A percentile compares a stretch with the other conserved stretches of the same genome.
These are phyloP conservation scores for Lasioglossum morio DNA, from an alignment of 2,888 invertebrate species.

Conservation along the genomic window DNA sequence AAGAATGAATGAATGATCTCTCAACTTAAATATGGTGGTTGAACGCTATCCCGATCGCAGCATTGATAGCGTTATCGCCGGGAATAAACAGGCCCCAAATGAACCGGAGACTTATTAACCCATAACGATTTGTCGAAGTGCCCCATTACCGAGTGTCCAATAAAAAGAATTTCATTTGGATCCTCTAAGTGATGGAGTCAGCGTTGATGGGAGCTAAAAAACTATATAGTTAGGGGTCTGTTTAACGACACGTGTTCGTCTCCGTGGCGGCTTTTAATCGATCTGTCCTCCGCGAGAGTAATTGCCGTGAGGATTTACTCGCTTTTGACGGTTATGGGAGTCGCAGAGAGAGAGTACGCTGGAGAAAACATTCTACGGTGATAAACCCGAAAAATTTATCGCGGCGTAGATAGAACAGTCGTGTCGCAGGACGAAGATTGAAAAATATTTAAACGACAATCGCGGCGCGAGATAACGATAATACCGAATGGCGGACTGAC, in stretches of 20 bases:
- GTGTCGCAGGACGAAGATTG: neutral
- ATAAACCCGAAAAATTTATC: constrained; percentile 26
- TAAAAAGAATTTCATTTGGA: neutral
- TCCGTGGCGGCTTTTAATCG: neutral
- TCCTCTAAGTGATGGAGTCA: neutral
- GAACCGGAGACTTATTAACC: neutral
- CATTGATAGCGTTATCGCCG: neutral
- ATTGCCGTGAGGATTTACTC: neutral
- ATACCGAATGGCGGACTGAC: constrained; percentile 15
- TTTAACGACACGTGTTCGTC: neutral
- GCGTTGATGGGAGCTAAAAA: neutral
- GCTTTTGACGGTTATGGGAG: too few relatives aligned
- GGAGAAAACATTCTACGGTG: neutral
- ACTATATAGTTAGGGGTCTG: neutral
- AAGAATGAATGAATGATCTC: too few relatives aligned
- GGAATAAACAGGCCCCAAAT: neutral
- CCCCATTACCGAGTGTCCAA: neutral
- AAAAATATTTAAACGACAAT: constrained; percentile 34
- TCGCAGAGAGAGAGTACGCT: neutral
- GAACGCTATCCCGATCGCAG: neutral
- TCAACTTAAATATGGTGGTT: neutral
- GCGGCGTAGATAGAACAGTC: neutral
- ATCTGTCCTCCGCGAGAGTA: neutral
- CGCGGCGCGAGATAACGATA: constrained; percentile 35
- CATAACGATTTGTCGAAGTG: neutral